Percentiles rank a stretch among this genome's conserved stretches.
phyloP scores from a whole-genome alignment of 2,113 vertebrate genomes.

The Pithys albifrons region DNA sequence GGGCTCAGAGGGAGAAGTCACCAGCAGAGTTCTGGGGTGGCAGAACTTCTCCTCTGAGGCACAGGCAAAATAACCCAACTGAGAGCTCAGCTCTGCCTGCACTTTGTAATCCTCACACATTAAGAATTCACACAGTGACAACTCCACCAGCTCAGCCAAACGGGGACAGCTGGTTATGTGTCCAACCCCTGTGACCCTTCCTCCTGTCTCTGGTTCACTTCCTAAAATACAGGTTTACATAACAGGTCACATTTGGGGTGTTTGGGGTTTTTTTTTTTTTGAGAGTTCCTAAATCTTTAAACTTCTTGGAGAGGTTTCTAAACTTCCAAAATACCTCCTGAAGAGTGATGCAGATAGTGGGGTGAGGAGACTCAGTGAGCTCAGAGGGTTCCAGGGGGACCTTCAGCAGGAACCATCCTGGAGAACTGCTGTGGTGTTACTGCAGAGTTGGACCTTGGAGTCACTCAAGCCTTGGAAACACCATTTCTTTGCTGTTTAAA shows the following conservation, averaged over 20 bases:
- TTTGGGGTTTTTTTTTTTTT: not conserved
- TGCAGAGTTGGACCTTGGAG: not conserved
- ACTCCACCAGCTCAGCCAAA: conserved; percentile 57
- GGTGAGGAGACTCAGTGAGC: not conserved
- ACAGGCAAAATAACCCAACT: not conserved
- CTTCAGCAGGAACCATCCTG: not conserved
- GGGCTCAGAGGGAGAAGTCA: not conserved
- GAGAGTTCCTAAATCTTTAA: not conserved
- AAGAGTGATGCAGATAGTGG: not conserved
- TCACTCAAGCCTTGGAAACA: not conserved
- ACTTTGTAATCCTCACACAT: conserved; percentile 39
- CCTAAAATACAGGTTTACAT: conserved; percentile 56
- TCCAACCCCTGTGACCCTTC: conserved; percentile 64
- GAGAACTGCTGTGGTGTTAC: not conserved
- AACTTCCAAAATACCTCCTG: not conserved
- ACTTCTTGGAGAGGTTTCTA: not conserved
- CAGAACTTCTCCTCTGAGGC: not conserved
- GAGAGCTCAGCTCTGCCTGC: not conserved
- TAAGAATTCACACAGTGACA: conserved; percentile 60
- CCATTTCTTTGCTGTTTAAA: not conserved
- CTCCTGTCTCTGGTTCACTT: conserved; percentile 54
- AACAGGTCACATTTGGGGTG: conserved; percentile 21
- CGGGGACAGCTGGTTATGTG: conserved; percentile 55
- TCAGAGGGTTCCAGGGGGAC: not conserved
- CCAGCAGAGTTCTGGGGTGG: not conserved